Evolutionary conservation across 1,140 invertebrate species (phyloP).

Genomic region (Periplaneta americana): DNA sequence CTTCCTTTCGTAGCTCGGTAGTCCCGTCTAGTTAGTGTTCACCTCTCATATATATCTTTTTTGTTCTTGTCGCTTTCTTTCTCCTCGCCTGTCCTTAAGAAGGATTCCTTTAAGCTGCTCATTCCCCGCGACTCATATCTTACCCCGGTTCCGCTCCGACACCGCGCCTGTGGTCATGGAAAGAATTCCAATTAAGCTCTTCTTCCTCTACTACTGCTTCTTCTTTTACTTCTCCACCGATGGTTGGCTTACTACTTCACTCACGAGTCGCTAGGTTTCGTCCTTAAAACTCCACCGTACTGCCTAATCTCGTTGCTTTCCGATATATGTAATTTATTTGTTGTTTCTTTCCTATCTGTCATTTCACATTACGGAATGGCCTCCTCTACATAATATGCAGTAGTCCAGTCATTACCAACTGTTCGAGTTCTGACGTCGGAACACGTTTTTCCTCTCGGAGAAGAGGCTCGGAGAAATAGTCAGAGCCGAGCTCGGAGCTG

Average conservation of each 20-base stretch:
- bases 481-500: too few relatives aligned
- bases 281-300: background rate
- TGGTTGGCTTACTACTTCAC: background rate
- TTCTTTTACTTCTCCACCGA: background rate
- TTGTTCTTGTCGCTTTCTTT: background rate
- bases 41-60: too few relatives aligned
- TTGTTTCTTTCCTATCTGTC: too few relatives aligned
- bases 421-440: too few relatives aligned
- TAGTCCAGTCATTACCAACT: too few relatives aligned
- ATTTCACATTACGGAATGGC: too few relatives aligned
- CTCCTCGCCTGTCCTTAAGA: background rate
- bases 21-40: background rate
- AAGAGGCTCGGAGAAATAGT: too few relatives aligned
- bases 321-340: too few relatives aligned
- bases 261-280: background rate
- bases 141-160: background rate
- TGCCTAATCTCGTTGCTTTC: too few relatives aligned
- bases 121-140: background rate
- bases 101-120: background rate
- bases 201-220: background rate
- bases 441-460: too few relatives aligned
- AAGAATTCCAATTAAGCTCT: background rate
- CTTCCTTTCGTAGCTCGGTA: too few relatives aligned
- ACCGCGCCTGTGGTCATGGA: background rate
- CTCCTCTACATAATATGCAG: too few relatives aligned